A percentile compares a stretch with the other conserved stretches of the same genome.
Conservation (phyloP, 2,113 vertebrate species). For the Numenius arquata region DNA sequence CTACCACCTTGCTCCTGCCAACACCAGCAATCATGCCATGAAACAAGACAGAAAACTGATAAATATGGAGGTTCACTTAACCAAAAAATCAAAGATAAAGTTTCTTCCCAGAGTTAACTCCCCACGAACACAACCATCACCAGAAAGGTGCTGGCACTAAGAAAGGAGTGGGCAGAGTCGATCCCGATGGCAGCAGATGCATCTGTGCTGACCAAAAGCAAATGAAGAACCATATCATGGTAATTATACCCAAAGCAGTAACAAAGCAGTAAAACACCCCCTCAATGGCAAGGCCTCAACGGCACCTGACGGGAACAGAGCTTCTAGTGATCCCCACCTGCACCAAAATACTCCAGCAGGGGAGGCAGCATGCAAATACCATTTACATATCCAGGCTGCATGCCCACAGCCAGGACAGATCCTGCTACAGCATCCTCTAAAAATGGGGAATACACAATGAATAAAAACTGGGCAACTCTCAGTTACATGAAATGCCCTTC, state of each 20-base stretch:
- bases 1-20: not conserved
- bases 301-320: not conserved
- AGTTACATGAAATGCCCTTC: not conserved
- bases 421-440: not conserved
- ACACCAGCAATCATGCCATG: not conserved
- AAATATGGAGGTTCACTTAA: not conserved
- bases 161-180: not conserved
- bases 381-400: not conserved
- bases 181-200: not conserved
- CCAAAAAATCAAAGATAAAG: not conserved
- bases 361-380: not conserved
- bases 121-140: not conserved
- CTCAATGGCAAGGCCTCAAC: rapidly evolving
- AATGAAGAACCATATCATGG: not conserved
- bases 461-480: not conserved
- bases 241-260: not conserved
- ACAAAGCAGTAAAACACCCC: not conserved
- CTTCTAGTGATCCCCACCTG: not conserved
- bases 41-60: not conserved
- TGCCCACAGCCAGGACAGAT: not conserved
- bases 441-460: rapidly evolving
- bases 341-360: rapidly evolving
- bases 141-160: not conserved
- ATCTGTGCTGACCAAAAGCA: not conserved
- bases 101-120: not conserved